Base-by-base conservation (phyloP, 2,888 invertebrate species). In the Mesorhabditis sp. region DNA sequence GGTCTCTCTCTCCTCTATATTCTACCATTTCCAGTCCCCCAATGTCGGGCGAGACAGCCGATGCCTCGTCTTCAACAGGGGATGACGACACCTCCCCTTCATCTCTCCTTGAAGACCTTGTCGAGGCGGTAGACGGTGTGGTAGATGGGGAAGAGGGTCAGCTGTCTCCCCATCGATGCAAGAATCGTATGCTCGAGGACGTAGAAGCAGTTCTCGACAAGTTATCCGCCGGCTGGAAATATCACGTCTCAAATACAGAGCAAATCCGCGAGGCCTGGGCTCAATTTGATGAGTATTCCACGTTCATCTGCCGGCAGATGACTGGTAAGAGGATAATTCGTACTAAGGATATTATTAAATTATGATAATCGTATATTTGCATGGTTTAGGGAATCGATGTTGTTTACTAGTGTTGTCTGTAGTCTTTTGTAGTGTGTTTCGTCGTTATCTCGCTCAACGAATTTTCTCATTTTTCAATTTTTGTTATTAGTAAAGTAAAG, bases 241-340 rank as follows among this genome's bases (percentile, higher is more conserved):
- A 83, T 70, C 84, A 84, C 72, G 82, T 84, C n/a, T 80, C 83
- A n/a, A 82, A 82, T 69, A 84, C 83, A 10, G 78, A 82, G 42
- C 76, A 74, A 7, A 80, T 84, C 62, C 81, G 80, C 67, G 76
- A 84, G 50, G 76, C 81, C 4, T 84, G 84, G 84, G 67, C 69
- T 13, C 71, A 74, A 28, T 76, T 84, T 50, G 82, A 84, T 66
- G 75, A 81, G 63, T 82, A 78, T 41, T 82, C 81, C 50, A 72
- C 74, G 28, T 75, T 74, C 64, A 77, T 84, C 45, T 84, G 84
- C 74, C 72, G 75, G 4, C 76, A 76, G 64, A 82, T 82, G 64
- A 68, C 72, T 70, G 77, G 79, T 79, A 65, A 61, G 67, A 44
- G 41, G 0, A 4, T 4, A 41, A 2, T 41, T 63, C 64, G n/a